phyloP scores from a whole-genome alignment of 2,113 vertebrate species.

The Otocyon megalotis region DNA sequence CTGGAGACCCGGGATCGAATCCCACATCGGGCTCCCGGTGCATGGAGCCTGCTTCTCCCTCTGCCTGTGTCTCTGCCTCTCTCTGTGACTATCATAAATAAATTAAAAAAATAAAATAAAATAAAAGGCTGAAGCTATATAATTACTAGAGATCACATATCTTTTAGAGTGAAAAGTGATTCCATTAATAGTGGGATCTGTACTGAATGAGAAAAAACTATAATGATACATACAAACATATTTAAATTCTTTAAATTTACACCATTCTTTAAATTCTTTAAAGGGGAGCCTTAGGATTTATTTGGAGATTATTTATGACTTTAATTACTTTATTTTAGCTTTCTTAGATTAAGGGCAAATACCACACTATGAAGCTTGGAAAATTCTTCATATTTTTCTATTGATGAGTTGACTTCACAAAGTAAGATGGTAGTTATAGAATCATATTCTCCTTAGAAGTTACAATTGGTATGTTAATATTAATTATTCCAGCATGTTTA shows the following conservation, averaged over 20 bases:
- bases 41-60: no score
- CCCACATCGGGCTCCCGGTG: no score
- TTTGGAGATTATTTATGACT: background rate
- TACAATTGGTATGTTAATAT: background rate
- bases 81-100: no score
- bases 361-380: background rate
- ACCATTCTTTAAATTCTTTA: background rate
- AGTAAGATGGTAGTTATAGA: background rate
- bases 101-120: no score
- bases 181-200: background rate
- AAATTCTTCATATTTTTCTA: constrained; percentile 35
- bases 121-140: background rate
- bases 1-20: no score
- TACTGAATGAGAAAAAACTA: constrained; percentile 3
- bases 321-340: background rate
- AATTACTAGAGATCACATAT: background rate
- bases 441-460: constrained; percentile 9
- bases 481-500: background rate
- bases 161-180: constrained; percentile 28
- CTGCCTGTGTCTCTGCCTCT: no score
- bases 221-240: background rate
- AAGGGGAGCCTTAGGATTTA: background rate
- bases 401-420: constrained; percentile 28
- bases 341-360: background rate
- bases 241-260: constrained; percentile 39